Evolutionary conservation across 2,113 vertebrate species (phyloP), one percentile per base, ranked within the genome.

Genomic region (Atlantisia rogersi): DNA sequence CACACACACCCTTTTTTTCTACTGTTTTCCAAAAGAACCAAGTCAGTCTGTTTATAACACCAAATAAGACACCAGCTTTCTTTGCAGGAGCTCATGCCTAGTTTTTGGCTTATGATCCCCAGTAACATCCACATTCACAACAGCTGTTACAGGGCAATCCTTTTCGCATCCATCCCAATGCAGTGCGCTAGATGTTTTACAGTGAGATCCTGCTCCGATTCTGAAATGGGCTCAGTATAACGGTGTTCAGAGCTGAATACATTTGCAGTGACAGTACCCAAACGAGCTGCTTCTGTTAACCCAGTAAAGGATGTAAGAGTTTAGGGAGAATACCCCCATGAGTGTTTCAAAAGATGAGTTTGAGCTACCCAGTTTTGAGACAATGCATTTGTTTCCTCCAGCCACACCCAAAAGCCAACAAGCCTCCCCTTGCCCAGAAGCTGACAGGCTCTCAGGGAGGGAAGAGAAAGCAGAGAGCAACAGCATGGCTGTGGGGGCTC

Each of bases 401-500:
- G 70, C 24, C 77, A 69, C 69, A 40, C 31, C 80, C 79, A 12
- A 20, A 74, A 85, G 25, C 19, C 86, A 55, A 44, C n/a, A 63
- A 63, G 21, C 32, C 50, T n/a, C 35, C 37, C 11, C 32, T 7
- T 53, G 21, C 56, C 48, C 65, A 42, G 6, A 0, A 1, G 10
- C 29, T 40, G 29, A 40, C 6, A 28, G 2, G 18, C 20, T 62
- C 68, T 28, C 6, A 0, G 10, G 4, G 12, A 56, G 35, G 29
- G 37, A 44, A n/a, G 35, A 52, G n/a, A 40, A 85, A 63, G 82
- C 3, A 9, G 55, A 71, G 64, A 59, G 32, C 35, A 77, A 48
- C 63, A 64, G 48, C 6, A 1, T 3, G 0, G 37, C 60, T 29
- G 15, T 1, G 1, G 31, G 28, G 15, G 26, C 32, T 58, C 1